Percentiles rank a stretch among this genome's conserved stretches.
These are phyloP conservation scores for Muntiacus reevesi DNA, from an alignment of 2,113 vertebrate genomes.

Conservation along the genomic window DNA sequence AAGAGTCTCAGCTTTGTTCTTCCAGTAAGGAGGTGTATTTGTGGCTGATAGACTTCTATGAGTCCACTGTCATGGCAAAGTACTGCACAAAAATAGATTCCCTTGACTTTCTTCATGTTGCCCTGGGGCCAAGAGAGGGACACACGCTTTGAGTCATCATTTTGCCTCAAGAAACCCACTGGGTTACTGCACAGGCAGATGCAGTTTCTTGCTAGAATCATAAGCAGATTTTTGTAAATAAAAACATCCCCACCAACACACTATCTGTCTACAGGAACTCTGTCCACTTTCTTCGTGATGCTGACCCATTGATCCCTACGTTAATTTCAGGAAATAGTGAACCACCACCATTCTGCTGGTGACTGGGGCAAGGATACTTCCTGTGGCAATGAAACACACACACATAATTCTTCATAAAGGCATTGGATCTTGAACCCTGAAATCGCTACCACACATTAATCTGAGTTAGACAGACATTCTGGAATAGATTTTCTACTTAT, in stretches of 20 bases:
- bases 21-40: background rate
- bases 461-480: background rate
- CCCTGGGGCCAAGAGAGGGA: background rate
- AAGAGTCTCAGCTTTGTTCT: background rate
- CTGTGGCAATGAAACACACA: background rate
- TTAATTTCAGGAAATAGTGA: background rate
- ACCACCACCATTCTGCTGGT: background rate
- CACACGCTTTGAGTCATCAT: background rate
- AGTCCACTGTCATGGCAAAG: background rate
- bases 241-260: background rate
- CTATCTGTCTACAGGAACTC: background rate
- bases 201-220: background rate
- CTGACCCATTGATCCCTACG: background rate
- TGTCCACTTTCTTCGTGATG: background rate
- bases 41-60: background rate
- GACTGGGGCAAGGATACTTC: background rate
- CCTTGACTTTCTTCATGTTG: background rate
- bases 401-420: background rate
- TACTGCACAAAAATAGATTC: background rate
- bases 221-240: background rate
- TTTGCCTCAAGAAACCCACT: slow-evolving; percentile 20
- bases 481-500: background rate
- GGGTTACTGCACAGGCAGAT: background rate
- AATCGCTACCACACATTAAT: background rate
- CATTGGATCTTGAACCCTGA: background rate